phyloP scores from a whole-genome alignment of 2,113 vertebrate genomes.

The Daboia siamensis region DNA sequence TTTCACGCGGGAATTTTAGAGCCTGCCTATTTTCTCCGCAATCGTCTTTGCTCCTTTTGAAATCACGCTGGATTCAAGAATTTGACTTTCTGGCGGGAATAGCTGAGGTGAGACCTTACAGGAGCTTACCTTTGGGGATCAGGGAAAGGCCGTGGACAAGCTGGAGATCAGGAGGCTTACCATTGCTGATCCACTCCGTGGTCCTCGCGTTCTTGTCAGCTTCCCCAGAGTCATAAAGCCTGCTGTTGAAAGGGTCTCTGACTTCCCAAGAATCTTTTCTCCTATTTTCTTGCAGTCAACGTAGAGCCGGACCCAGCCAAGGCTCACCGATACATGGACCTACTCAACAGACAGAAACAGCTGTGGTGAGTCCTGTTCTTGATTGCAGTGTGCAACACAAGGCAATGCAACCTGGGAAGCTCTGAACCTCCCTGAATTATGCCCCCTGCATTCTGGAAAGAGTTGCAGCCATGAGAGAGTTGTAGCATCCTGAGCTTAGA shows the following conservation, averaged over 20 bases:
- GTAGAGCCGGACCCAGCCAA: constrained; percentile 77
- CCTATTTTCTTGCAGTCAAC: constrained; percentile 87
- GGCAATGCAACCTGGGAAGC: background rate
- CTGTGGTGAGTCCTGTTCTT: accelerated
- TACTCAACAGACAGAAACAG: constrained; percentile 52
- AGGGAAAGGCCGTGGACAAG: accelerated
- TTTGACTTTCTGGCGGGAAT: no score
- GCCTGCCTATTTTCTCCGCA: no score
- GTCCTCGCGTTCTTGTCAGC: constrained; percentile 79
- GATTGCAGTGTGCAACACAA: background rate
- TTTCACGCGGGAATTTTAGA: no score
- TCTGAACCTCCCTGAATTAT: background rate
- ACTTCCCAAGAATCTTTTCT: constrained; percentile 72
- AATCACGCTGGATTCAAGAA: no score
- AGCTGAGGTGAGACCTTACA: no score
- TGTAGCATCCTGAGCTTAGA: background rate
- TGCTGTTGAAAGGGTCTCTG: constrained; percentile 72
- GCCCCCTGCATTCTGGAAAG: background rate
- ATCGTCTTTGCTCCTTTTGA: no score
- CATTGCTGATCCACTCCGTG: constrained; percentile 80
- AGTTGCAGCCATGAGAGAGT: background rate
- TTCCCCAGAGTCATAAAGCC: constrained; percentile 89
- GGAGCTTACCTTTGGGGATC: background rate
- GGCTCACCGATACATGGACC: constrained; percentile 87
- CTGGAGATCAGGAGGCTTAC: constrained; percentile 50